Evolutionary conservation across 1,140 invertebrate species (phyloP), one percentile per base, ranked within the genome.

Genomic region (Sinella curviseta): DNA sequence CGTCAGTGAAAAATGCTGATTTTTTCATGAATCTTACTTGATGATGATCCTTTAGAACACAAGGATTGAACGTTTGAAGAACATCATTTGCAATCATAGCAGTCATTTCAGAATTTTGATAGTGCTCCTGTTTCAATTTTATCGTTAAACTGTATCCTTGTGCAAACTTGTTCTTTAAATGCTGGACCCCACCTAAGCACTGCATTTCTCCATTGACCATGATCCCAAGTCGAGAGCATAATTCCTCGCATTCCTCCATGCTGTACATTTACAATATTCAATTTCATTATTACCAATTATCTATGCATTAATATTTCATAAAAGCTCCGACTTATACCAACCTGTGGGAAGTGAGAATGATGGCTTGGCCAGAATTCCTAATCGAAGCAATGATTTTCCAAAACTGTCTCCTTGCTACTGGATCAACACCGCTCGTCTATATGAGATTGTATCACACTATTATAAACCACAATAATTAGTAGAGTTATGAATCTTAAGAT

Each of bases 151-250:
- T 90, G 84, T 90, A 92, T 20, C 91, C 90, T 81, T 90, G 86
- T 77, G 90, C 90, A 86, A 90, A 91, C 83, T 90, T 90, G 80
- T 84, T 86, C 82, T 89, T 89, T n/a, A 90, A 82, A 79, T 90
- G 87, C 74, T 90, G 89, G 90, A 86, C 84, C 28, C 86, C 86
- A 14, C 89, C 89, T 26, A 90, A 78, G 77, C 89, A 89, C 31
- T 86, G 90, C 80, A 96, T 90, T 78, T 92, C 89, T 0, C 95
- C 95, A 85, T 92, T 92, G 0, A 96, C 88, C 89, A 90, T 90
- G 24, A 90, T 90, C 20, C 86, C 88, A 8, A 90, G 82, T 67
- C 88, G 75, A 20, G 85, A 85, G 78, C 89, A 89, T 0, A 90
- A 80, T 0, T 86, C 87, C 84, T 89, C 89, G 83, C 87, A 88